phyloP scores from a whole-genome alignment of 2,113 vertebrate species.

The Hyperopisus bebe region DNA sequence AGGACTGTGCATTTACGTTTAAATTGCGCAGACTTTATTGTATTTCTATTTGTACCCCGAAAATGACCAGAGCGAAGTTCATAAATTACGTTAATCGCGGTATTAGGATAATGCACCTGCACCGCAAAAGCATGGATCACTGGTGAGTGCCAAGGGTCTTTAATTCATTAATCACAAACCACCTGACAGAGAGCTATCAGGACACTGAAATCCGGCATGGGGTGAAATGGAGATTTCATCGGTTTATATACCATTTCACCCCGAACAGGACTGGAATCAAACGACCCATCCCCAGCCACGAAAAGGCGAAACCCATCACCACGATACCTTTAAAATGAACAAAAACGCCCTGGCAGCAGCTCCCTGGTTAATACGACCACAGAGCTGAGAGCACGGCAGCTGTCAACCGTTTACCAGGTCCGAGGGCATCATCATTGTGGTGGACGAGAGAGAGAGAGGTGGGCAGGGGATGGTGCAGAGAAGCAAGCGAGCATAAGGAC shows the following conservation, averaged over 20 bases:
- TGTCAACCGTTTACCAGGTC: neutral
- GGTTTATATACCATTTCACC: neutral
- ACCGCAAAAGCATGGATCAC: neutral
- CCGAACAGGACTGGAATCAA: neutral
- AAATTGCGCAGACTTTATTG: neutral
- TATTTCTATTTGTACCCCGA: neutral
- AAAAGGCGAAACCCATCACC: neutral
- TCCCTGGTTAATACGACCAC: neutral
- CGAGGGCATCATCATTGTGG: neutral
- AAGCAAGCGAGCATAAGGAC: neutral
- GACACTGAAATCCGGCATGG: neutral
- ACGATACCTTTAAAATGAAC: neutral
- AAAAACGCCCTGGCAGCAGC: neutral
- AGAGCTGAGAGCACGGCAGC: neutral
- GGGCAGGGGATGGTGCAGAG: neutral
- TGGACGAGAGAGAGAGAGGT: neutral
- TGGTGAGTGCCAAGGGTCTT: neutral
- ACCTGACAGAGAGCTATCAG: neutral
- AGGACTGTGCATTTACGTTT: neutral
- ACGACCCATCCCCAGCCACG: neutral
- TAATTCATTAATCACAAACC: neutral
- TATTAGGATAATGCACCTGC: neutral
- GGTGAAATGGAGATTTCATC: neutral
- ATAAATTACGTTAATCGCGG: neutral
- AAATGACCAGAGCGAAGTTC: neutral